Evolutionary conservation across 1,140 invertebrate genomes (phyloP), one percentile per base, ranked within the genome.

Genomic region (Drosophila navojoa): DNA sequence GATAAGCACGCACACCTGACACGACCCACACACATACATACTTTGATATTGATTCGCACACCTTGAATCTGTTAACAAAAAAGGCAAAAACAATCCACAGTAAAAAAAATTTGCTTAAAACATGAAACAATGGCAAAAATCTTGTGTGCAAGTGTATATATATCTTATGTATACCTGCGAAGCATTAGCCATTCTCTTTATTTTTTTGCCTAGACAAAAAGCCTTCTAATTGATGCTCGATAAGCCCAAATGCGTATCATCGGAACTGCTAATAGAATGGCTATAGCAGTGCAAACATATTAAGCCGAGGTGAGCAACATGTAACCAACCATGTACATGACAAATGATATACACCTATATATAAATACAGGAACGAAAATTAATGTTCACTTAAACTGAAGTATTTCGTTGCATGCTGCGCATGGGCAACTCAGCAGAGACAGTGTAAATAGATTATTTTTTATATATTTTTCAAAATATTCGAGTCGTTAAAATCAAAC

Each of bases 1-100:
- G 82, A 86, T 86, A 79, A 81, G 82, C 82, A 87, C 82, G 82
- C 84, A 75, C 81, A 84, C 66, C 77, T 85, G 81, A 61, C 59
- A 49, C 50, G 44, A 53, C 32, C 44, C 22, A 73, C 52, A 66
- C 72, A 16, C n/a, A 57, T 16, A 62, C 52, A 58, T 66, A 69
- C 57, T 69, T 74, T 69, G 63, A 68, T 69, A 74, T 74, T 64
- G 67, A 64, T 22, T 77, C 64, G 52, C 70, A 85, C 77, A 87
- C 82, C 82, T 87, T 87, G 82, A 89, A 82, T 70, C 71, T 53
- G 66, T 77, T 67, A 78, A 81, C 82, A 79, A 89, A 87, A 89
- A 87, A 89, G 82, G 82, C 69, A 79, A 87, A 76, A 86, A 58
- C 69, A 79, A 50, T 67, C 68, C 40, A 85, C 63, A 63, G 64